Base-by-base conservation (phyloP, 2,113 vertebrate genomes). In the Spilogale gracilis region DNA sequence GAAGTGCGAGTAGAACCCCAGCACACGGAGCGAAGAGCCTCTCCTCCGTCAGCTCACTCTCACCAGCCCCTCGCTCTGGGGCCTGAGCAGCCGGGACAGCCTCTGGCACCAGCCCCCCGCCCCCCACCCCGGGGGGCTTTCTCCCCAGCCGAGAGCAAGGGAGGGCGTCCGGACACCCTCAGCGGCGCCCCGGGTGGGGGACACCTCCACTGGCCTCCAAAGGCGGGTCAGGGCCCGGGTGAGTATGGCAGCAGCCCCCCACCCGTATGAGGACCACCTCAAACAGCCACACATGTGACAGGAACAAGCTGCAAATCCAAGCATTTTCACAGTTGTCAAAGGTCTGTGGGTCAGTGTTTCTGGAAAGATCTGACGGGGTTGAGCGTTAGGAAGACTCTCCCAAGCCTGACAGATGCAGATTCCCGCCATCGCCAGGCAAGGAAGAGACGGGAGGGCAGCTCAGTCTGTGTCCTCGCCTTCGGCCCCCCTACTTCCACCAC, bases 1-100 rank as follows among this genome's bases (percentile, higher is more conserved):
- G 10, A 54, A 79, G 52, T 7, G 10, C 60, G 0, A 23, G 52
- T 3, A 4, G 2, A 23, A 0, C 38, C 38, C 11, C 13, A 0
- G 60, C 0, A 9, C 54, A 0, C 4, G 0, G 0, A 14, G 69
- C 6, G 3, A 17, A 0, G 4, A 0, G n/a, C 30, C 21, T 1
- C 67, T 69, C 67, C 67, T 61, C 60, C 17, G 8, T 9, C 1
- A 9, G 67, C 67, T 69, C 32, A 1, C 32, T 38, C 67, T 38
- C 32, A 3, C 67, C 67, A 69, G 67, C 67, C 67, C 67, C 32
- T 18, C 3, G 8, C 32, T 69, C 67, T 4, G 17, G 16, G 32
- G 32, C n/a, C 67, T 18, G 63, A 32, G 63, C 13, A 6, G 11
- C 63, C 14, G 1, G 63, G 63, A 63, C 6, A 67, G 63, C 6